A percentile compares a stretch with the other conserved stretches of the same genome.
Evolutionary conservation across 1,140 invertebrate genomes (phyloP).

Genomic region (Halesus radiatus): DNA sequence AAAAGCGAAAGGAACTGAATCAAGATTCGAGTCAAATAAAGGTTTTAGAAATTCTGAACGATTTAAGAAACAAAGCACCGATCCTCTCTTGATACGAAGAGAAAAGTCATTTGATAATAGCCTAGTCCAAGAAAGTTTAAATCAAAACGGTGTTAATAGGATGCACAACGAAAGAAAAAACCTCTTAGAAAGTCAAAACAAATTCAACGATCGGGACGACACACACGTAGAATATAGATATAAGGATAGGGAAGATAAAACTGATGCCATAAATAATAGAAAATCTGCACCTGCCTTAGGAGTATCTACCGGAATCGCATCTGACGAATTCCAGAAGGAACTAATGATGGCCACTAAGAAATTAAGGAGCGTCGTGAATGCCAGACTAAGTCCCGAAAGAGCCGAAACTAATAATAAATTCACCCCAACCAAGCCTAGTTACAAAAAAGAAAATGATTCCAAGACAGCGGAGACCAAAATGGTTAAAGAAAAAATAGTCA

Average conservation of each 20-base stretch:
- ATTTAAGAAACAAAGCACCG: constrained; percentile 64
- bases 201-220: constrained; percentile 50
- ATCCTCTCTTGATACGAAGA: constrained; percentile 63
- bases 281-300: constrained; percentile 71
- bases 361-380: constrained; percentile 64
- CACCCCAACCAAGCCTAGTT: constrained; percentile 20
- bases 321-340: constrained; percentile 79
- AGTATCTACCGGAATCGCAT: constrained; percentile 73
- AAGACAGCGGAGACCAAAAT: constrained; percentile 3
- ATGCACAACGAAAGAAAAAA: constrained; percentile 65
- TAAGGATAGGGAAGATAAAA: constrained; percentile 48
- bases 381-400: constrained; percentile 32
- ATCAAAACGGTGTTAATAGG: constrained; percentile 61
- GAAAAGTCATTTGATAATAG: constrained; percentile 70
- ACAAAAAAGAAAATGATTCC: constrained; percentile 15
- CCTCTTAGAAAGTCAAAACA: constrained; percentile 60
- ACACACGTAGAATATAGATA: constrained; percentile 46
- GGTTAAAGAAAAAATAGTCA: constrained; percentile 41
- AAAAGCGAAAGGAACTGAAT: constrained; percentile 65
- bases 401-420: constrained; percentile 21
- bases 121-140: constrained; percentile 61
- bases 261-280: constrained; percentile 58
- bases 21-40: constrained; percentile 66
- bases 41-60: constrained; percentile 69
- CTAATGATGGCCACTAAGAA: constrained; percentile 76